Evolutionary conservation across 2,797 vertebrate species (phyloP).

Genomic region (Aselliscus stoliczkanus): DNA sequence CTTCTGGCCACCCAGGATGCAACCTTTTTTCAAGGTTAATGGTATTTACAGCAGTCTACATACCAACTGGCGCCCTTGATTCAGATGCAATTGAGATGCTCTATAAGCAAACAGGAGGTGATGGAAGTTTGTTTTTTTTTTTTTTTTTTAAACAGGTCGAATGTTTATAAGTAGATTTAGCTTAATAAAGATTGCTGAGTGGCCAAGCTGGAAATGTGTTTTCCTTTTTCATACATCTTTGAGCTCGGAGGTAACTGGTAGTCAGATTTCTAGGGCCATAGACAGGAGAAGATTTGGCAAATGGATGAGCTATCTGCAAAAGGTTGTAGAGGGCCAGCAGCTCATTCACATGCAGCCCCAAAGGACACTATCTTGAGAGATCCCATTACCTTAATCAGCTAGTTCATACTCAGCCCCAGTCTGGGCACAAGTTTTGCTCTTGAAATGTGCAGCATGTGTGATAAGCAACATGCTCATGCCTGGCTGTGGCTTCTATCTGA

Average conservation of each 20-base stretch:
- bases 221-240: not conserved
- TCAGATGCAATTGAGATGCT: not conserved
- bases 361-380: not conserved
- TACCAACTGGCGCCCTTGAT: not conserved
- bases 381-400: not conserved
- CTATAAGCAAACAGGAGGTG: not conserved
- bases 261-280: not conserved
- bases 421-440: not conserved
- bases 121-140: no score
- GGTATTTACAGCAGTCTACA: not conserved
- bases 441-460: not conserved
- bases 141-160: slow-evolving; percentile 26
- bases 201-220: not conserved
- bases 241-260: not conserved
- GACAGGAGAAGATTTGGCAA: not conserved
- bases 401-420: not conserved
- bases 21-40: slow-evolving; percentile 6
- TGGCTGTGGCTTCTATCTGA: not conserved
- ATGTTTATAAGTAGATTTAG: slow-evolving; percentile 53
- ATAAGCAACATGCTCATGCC: not conserved
- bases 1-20: not conserved
- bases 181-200: slow-evolving; percentile 37
- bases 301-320: not conserved
- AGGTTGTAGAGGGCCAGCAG: not conserved
- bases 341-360: not conserved